phyloP scores from a whole-genome alignment of 1,140 invertebrate genomes.

The Panagrolaimus sp. region DNA sequence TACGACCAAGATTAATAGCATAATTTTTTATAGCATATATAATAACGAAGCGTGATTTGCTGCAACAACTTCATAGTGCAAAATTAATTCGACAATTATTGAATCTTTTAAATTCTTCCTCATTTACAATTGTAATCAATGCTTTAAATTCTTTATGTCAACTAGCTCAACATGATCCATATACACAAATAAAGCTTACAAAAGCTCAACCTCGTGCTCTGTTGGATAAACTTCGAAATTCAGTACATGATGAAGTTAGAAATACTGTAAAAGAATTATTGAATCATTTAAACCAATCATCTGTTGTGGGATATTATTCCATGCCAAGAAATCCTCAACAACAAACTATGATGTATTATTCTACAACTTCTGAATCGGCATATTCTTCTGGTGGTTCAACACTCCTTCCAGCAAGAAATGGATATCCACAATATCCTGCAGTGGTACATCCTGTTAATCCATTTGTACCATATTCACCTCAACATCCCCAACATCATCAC shows the following conservation, averaged over 20 bases:
- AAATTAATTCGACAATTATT: slow-evolving; percentile 33
- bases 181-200: slow-evolving; percentile 22
- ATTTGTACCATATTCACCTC: background rate
- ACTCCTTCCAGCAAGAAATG: background rate
- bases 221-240: slow-evolving; percentile 33
- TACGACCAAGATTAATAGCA: background rate
- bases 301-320: slow-evolving; percentile 7
- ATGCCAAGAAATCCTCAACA: slow-evolving; percentile 9
- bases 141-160: slow-evolving; percentile 28
- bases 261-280: slow-evolving; percentile 28
- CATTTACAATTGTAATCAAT: slow-evolving; percentile 36
- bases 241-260: slow-evolving; percentile 31
- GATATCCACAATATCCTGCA: background rate
- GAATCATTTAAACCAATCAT: slow-evolving; percentile 28
- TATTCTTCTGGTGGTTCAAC: background rate
- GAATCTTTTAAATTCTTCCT: slow-evolving; percentile 29
- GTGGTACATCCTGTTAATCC: too few relatives aligned
- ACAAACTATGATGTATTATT: background rate
- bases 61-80: slow-evolving; percentile 27
- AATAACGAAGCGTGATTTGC: slow-evolving; percentile 14
- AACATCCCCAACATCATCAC: too few relatives aligned
- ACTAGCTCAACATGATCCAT: slow-evolving; percentile 20
- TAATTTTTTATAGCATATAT: slow-evolving; percentile 19
- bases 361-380: background rate
- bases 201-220: slow-evolving; percentile 25